phyloP scores from a whole-genome alignment of 2,797 vertebrate genomes.

The Hypotaenidia philippensis region DNA sequence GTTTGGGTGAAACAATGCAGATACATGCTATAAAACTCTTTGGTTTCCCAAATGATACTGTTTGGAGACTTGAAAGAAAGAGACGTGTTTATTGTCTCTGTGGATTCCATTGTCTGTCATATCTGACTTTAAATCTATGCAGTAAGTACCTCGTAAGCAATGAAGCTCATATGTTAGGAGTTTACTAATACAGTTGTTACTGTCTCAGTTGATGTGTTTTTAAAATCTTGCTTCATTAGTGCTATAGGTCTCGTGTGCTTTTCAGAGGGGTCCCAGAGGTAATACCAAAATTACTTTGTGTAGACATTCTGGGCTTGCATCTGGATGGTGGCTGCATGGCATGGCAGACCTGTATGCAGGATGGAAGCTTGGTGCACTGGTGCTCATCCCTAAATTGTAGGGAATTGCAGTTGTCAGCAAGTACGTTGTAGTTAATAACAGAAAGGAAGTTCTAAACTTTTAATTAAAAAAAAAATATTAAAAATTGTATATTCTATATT shows the following conservation, averaged over 20 bases:
- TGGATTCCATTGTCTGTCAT: not conserved
- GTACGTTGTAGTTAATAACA: not conserved
- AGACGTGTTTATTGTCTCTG: not conserved
- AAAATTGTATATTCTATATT: not conserved
- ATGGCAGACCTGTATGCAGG: not conserved
- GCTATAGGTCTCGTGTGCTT: not conserved
- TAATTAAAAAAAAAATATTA: not conserved
- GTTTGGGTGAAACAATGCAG: not conserved
- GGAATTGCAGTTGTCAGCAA: not conserved
- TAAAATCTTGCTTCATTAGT: not conserved
- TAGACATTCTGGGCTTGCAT: not conserved
- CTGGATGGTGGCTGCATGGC: not conserved
- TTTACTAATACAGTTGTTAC: not conserved
- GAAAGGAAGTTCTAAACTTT: not conserved
- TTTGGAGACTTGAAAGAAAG: not conserved
- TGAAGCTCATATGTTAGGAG: not conserved
- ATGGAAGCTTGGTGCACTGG: not conserved
- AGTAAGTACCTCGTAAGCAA: not conserved
- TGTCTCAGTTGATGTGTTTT: not conserved
- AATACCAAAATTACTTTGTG: not conserved
- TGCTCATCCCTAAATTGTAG: not conserved
- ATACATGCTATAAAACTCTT: not conserved
- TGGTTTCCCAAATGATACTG: not conserved
- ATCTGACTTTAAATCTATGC: not conserved
- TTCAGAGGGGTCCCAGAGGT: not conserved